Base-by-base conservation (phyloP, 2,797 vertebrate species). In the Spatula versicolor region DNA sequence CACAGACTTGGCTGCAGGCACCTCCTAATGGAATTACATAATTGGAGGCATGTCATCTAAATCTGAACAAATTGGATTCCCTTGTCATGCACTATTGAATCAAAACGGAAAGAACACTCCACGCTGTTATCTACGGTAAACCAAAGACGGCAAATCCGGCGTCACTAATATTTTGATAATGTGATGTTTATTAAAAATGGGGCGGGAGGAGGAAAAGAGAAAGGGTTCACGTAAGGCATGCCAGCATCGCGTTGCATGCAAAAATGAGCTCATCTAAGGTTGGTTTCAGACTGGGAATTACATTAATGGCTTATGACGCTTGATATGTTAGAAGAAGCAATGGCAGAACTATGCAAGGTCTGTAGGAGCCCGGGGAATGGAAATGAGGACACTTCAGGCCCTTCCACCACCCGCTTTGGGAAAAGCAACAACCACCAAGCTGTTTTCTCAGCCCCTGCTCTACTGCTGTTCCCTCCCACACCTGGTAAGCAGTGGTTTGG, bases 31-130 rank as follows among this genome's bases (percentile, higher is more conserved):
- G 95, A 97, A 97, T 97, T 96, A 96, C 90, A 97, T 97, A 97
- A 96, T 94, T 95, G 95, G 95, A 97, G 96, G 88, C 89, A 97
- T 97, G 96, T 96, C 97, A 97, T 96, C 96, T 97, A 95, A 95
- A 97, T 94, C 86, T 94, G 94, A 96, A 97, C 94, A 97, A 94
- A 97, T 92, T 96, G 94, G 97, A 97, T 98, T 97, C 94, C 84
- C 95, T 95, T 96, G 89, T 95, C 97, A 96, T 93, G 93, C 91
- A 94, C 95, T 96, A 95, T 82, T 94, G 93, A 98, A 97, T 96
- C 96, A 95, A 95, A 97, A 95, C 56, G 50, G 92, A 94, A 87
- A 93, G 81, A 95, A 92, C 92, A 67, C 92, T 77, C 94, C 95
- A 74, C 16, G 72, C 68, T 88, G 90, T 93, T 97, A 95, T 95